Conservation (phyloP, 2,113 vertebrate genomes). For the Pygoscelis adeliae region DNA sequence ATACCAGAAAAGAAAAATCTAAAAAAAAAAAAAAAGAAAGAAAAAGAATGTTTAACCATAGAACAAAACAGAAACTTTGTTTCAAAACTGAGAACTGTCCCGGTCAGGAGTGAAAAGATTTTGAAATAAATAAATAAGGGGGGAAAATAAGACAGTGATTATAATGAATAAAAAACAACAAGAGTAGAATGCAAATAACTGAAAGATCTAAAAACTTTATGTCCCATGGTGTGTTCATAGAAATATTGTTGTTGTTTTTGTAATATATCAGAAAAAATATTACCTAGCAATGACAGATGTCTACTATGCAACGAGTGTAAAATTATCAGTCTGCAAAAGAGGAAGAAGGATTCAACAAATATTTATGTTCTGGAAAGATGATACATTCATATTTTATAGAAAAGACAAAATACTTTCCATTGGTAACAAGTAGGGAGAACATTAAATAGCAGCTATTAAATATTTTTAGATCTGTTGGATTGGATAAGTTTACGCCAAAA, state of each 20-base stretch:
- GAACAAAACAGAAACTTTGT: not conserved
- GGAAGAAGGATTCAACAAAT: not conserved
- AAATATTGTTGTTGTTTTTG: not conserved
- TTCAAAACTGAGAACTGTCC: not conserved
- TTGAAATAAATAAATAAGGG: not conserved
- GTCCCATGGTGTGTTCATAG: not conserved
- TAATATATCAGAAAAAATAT: not conserved
- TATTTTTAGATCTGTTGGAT: not conserved
- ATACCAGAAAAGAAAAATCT: not conserved
- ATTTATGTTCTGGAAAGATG: not conserved
- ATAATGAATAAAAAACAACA: not conserved
- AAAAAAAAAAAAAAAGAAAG: not conserved
- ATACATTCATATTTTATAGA: not conserved
- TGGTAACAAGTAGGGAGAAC: not conserved
- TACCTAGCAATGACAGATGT: not conserved
- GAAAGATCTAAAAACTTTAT: not conserved
- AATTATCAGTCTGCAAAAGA: not conserved
- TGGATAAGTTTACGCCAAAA: not conserved
- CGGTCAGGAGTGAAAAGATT: not conserved
- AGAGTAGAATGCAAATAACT: not conserved
- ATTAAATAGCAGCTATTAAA: not conserved
- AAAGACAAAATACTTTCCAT: not conserved
- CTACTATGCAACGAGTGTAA: not conserved
- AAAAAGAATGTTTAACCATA: not conserved
- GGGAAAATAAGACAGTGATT: not conserved